Evolutionary conservation across 2,888 invertebrate genomes (phyloP).

Genomic region (Autographa pulchrina): DNA sequence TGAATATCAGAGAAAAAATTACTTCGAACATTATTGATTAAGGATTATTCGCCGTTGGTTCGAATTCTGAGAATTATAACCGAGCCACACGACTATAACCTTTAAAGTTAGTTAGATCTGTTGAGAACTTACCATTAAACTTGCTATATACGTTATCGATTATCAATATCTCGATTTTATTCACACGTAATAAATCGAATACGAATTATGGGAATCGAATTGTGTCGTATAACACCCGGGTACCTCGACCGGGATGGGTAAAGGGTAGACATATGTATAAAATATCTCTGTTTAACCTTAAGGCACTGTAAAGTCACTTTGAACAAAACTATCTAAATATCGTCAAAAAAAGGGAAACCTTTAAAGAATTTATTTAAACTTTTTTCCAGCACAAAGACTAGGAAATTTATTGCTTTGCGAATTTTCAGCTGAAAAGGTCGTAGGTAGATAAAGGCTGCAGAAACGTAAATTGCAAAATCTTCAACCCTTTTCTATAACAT

Average conservation of each 20-base stretch:
- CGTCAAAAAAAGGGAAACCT: neutral
- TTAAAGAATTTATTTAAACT: too few species aligned
- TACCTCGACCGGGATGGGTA: neutral
- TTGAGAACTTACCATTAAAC: constrained; percentile 25
- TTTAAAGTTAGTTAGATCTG: constrained; percentile 42
- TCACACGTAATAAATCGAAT: constrained; percentile 4
- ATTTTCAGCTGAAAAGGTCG: too few species aligned
- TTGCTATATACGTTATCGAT: neutral
- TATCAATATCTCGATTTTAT: neutral
- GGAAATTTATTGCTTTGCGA: too few species aligned
- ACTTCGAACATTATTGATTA: constrained; percentile 29
- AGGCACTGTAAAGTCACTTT: too few species aligned
- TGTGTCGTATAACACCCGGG: neutral
- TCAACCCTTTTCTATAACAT: too few species aligned
- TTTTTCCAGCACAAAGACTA: too few species aligned
- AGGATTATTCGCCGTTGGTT: constrained; percentile 33
- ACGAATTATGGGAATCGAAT: neutral
- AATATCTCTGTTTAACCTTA: neutral
- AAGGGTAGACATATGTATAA: neutral
- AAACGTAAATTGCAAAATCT: too few species aligned
- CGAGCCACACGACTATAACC: constrained; percentile 41
- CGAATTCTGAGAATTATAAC: constrained; percentile 42
- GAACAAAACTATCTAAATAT: neutral
- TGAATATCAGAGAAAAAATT: constrained; percentile 20
- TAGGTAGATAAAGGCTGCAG: too few species aligned